Conservation (phyloP, 2,888 invertebrate genomes). For the Mystacides longicornis region DNA sequence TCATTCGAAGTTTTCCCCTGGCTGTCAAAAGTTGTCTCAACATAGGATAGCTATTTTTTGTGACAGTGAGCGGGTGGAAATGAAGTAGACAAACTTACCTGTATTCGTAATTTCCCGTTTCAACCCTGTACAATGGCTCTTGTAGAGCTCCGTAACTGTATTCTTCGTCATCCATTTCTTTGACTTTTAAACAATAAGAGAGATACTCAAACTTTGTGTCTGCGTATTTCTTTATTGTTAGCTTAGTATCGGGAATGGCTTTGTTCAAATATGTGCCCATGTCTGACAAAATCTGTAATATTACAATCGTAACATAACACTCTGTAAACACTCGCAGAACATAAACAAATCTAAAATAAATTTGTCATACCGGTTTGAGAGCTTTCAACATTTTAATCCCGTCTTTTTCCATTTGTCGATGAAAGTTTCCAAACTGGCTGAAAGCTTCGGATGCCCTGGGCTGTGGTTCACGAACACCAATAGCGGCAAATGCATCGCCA, state of each 20-base stretch:
- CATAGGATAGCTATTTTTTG: too few relatives aligned
- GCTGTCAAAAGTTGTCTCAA: too few relatives aligned
- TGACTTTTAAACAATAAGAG: conserved; percentile 97
- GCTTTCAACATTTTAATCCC: conserved; percentile 85
- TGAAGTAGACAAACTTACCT: conserved; percentile 45
- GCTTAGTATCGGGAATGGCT: conserved; percentile 95
- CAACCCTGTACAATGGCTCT: conserved; percentile 94
- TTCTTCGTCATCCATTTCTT: conserved; percentile 99
- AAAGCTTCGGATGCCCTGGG: conserved; percentile 93
- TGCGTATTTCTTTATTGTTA: conserved; percentile 96
- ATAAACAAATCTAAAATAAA: background rate
- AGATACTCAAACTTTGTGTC: conserved; percentile 99
- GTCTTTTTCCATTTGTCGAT: conserved; percentile 83
- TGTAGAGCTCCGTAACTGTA: conserved; percentile 87
- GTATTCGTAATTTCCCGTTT: conserved; percentile 99
- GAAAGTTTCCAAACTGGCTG: conserved; percentile 88
- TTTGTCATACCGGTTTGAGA: conserved; percentile 75
- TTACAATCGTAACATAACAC: background rate
- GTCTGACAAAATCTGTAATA: conserved; percentile 74
- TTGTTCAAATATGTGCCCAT: conserved; percentile 95
- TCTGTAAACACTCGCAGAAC: background rate
- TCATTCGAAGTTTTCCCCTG: too few relatives aligned
- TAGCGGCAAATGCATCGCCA: conserved; percentile 90
- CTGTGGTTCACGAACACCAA: conserved; percentile 94
- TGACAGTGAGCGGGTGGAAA: too few relatives aligned